These are phyloP conservation scores for Temnothorax ravouxi DNA, from an alignment of 2,888 invertebrate species.

Conservation along the genomic window DNA sequence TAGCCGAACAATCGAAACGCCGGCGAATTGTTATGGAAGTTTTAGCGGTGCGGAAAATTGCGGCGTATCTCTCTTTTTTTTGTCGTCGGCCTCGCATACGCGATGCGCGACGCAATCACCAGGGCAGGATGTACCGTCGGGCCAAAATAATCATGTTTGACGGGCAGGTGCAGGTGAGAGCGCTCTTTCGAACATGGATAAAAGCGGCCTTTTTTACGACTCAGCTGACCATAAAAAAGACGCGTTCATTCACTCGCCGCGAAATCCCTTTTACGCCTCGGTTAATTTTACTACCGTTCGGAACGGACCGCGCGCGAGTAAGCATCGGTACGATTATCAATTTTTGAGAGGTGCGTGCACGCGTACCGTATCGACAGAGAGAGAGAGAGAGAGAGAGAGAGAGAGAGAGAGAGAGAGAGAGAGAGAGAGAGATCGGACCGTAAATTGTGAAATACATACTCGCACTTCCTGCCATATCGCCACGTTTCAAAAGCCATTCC, in stretches of 20 bases:
- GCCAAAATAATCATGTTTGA: constrained; percentile 70
- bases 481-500: constrained; percentile 1
- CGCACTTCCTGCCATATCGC: neutral
- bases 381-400: no score
- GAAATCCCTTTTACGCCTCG: constrained; percentile 64
- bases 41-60: constrained; percentile 75
- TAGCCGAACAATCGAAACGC: constrained; percentile 59
- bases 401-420: no score
- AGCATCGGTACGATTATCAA: constrained; percentile 56
- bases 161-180: constrained; percentile 54
- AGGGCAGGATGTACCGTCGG: constrained; percentile 37
- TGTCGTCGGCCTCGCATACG: constrained; percentile 21
- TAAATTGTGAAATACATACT: constrained; percentile 16
- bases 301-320: constrained; percentile 29
- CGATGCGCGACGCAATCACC: constrained; percentile 60
- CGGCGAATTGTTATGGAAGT: constrained; percentile 64
- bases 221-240: constrained; percentile 62
- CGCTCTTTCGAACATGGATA: constrained; percentile 43
- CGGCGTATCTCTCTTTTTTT: constrained; percentile 51
- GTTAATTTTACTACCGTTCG: constrained; percentile 63
- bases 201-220: constrained; percentile 61
- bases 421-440: neutral
- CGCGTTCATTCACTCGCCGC: constrained; percentile 63
- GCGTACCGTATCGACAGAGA: neutral
- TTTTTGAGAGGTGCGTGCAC: constrained; percentile 18